A percentile compares a stretch with the other conserved stretches of the same genome.
Conservation (phyloP, 2,888 invertebrate species). For the Xanthorhoe designata region DNA sequence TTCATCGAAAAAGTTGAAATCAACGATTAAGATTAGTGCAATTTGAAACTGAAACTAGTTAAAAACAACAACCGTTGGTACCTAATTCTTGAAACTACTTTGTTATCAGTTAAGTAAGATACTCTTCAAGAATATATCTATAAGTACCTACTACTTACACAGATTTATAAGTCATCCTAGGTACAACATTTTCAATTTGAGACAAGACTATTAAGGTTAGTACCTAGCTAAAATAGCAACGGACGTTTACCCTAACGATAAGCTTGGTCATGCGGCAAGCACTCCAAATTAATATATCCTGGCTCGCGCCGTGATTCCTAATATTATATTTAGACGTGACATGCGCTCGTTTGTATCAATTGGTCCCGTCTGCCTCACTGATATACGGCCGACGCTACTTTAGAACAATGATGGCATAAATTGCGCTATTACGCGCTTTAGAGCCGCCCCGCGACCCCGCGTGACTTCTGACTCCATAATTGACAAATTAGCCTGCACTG, state of each 20-base stretch:
- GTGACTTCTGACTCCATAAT: conserved; percentile 65
- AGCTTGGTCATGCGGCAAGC: conserved; percentile 73
- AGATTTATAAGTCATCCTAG: background rate
- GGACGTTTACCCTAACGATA: conserved; percentile 60
- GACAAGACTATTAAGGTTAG: conserved; percentile 26
- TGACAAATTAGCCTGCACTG: conserved; percentile 72
- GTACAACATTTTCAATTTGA: conserved; percentile 23
- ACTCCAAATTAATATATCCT: conserved; percentile 85
- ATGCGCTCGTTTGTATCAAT: conserved; percentile 85
- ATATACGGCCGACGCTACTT: conserved; percentile 84
- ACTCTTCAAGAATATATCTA: no score
- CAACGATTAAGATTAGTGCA: no score
- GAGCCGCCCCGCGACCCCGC: conserved; percentile 70
- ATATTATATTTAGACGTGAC: conserved; percentile 86
- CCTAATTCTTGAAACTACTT: no score
- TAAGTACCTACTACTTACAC: background rate
- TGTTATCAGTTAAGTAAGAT: no score
- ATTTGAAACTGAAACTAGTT: no score
- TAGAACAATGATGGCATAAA: conserved; percentile 84
- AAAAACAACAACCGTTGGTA: no score
- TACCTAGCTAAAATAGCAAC: conserved; percentile 44
- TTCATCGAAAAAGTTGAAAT: no score
- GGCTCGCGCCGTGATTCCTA: conserved; percentile 86
- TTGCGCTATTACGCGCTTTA: conserved; percentile 80
- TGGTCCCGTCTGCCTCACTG: conserved; percentile 82